Base-by-base conservation (phyloP, 2,888 invertebrate species). In the Acanthoscelides obtectus region DNA sequence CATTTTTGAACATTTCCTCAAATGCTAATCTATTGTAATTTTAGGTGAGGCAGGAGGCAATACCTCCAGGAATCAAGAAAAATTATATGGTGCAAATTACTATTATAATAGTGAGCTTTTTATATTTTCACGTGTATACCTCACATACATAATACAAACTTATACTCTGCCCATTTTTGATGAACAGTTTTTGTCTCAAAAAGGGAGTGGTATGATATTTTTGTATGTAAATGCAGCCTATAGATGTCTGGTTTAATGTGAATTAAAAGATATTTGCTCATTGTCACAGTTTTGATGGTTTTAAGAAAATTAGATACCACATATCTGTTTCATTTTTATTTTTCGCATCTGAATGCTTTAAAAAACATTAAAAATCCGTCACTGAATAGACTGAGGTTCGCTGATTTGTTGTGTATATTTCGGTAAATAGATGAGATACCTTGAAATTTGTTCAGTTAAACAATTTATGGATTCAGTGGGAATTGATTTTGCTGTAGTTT, bases 51-150 rank as follows among this genome's bases (percentile, higher is more conserved):
- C 3, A 45, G 5, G 12, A 12, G 45, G 45, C 45, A 45, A 17
- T 45, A 45, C 45, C 45, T 45, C 45, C 45, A 45, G 45, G 45
- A 45, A 45, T 45, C 45, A 12, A 45, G 5, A 45, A 45, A 45
- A 45, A 45, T 45, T 45, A 45, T 12, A 45, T 71, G 77, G 78
- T 75, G 77, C 75, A 72, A 75, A 72, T 73, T 74, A 45, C 45
- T 45, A 45, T 45, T 75, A 68, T 69, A 73, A 68, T 73, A 72
- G 72, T 77, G 45, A 75, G 76, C 73, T 77, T 76, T 75, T 77
- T 75, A 75, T 69, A 71, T 74, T 75, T 72, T 65, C 45, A 45
- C 3, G 17, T 12, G 45, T 45, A 45, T 45, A 45, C 45, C 17
- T 45, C 45, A 45, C 45, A 45, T 45, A 45, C 45, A 45, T 17